Evolutionary conservation across 2,888 invertebrate species (phyloP).

Genomic region (Drosophila falleni): DNA sequence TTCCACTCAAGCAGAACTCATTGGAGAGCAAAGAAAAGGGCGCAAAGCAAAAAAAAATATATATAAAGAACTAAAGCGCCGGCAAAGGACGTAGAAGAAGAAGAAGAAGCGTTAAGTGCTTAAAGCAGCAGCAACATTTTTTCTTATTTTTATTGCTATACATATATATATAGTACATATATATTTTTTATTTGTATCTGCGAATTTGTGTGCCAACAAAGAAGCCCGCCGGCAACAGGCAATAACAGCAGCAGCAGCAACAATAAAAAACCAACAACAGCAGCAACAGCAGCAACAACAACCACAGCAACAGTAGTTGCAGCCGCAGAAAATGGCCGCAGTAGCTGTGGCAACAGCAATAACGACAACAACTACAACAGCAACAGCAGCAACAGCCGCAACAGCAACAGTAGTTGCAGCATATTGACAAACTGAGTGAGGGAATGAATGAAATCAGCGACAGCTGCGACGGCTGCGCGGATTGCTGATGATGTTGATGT

Average conservation of each 20-base stretch:
- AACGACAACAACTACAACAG: conserved; percentile 28
- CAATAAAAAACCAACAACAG: conserved; percentile 14
- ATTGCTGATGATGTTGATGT: conserved; percentile 52
- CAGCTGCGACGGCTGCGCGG: conserved; percentile 45
- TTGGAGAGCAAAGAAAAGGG: conserved; percentile 43
- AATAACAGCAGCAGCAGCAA: conserved; percentile 34
- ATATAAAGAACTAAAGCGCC: conserved; percentile 10
- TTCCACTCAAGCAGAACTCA: conserved; percentile 61
- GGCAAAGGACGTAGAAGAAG: conserved; percentile 5
- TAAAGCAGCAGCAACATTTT: conserved; percentile 28
- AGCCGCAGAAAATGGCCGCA: conserved; percentile 68
- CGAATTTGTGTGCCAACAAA: conserved; percentile 50
- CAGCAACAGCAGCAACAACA: conserved; percentile 40
- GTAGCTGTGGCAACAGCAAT: conserved; percentile 26
- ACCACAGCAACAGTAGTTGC: conserved; percentile 36
- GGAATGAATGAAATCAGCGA: conserved; percentile 57
- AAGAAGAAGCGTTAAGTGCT: conserved; percentile 53
- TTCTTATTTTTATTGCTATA: conserved; percentile 31
- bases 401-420: conserved; percentile 7
- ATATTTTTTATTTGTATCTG: conserved; percentile 42
- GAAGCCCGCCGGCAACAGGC: conserved; percentile 45
- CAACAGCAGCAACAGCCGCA: conserved; percentile 34
- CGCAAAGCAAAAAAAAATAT: conserved; percentile 8
- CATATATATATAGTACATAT: conserved; percentile 9
- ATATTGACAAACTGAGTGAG: conserved; percentile 47